A percentile compares a stretch with the other conserved stretches of the same genome.
phyloP scores from a whole-genome alignment of 2,113 vertebrate genomes.

The Stercorarius parasiticus region DNA sequence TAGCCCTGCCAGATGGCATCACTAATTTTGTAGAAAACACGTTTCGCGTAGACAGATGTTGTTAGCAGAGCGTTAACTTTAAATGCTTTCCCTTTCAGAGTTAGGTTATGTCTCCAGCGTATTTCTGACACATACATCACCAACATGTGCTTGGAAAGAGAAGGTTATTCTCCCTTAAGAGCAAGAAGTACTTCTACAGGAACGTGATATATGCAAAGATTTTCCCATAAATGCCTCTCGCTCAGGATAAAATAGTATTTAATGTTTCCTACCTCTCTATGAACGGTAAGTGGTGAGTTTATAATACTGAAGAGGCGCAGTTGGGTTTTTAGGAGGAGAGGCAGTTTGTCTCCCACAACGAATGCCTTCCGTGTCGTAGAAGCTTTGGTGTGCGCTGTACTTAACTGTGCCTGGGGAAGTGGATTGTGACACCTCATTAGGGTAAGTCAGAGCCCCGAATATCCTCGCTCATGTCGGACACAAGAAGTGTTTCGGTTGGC shows the following conservation, averaged over 20 bases:
- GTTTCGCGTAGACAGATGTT: not conserved
- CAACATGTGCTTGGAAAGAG: not conserved
- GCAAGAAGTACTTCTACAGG: not conserved
- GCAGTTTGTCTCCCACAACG: accelerated
- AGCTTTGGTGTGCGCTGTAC: not conserved
- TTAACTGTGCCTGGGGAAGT: accelerated
- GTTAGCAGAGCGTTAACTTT: not conserved
- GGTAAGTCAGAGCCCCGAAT: not conserved
- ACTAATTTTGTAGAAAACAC: not conserved
- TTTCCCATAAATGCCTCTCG: not conserved
- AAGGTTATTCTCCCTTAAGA: not conserved
- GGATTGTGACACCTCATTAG: not conserved
- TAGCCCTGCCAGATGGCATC: not conserved
- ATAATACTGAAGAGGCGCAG: accelerated
- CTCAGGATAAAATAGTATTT: not conserved
- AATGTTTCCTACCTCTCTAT: not conserved
- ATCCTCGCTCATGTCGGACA: not conserved
- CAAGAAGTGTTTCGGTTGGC: not conserved
- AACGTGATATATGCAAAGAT: not conserved
- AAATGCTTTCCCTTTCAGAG: not conserved
- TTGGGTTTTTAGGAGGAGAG: not conserved
- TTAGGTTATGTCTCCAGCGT: not conserved
- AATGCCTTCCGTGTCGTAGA: accelerated
- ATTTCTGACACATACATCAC: not conserved
- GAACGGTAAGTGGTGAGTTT: not conserved